Base-by-base conservation (phyloP, 2,888 invertebrate genomes). In the Allophyes oxyacanthae region DNA sequence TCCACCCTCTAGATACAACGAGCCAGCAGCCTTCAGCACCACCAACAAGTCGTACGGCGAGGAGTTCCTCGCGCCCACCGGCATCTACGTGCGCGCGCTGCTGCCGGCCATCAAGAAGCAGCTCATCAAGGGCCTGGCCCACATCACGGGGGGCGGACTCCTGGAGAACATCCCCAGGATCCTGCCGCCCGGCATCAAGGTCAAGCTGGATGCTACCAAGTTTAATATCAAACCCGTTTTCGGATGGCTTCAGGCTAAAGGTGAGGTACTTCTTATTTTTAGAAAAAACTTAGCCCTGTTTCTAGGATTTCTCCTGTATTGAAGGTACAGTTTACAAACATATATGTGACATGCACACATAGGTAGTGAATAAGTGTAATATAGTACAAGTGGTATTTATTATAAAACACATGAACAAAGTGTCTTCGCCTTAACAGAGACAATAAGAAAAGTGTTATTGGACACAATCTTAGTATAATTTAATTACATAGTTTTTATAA, bases 71-170 rank as follows among this genome's bases (percentile, higher is more conserved):
- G 95, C 95, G 0, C 99, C 99, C 0, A 99, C 99, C 0, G 97
- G 96, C 59, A 96, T 99, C 55, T 99, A 99, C 91, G 97, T 98
- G 0, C 95, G 95, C 68, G 94, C 95, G 7, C 87, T 99, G 0
- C 87, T 98, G 41, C 96, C 97, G 0, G 95, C 97, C 3, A 87
- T 99, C 41, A 95, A 95, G 78, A 94, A 95, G 1, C 96, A 96
- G 7, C 91, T 96, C 41, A 94, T 99, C 0, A 98, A 98, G 83
- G 98, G 97, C 0, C 95, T 98, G 69, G 98, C 98, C 0, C 99
- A 99, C 81, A 98, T 99, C 54, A 99, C 98, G 0, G 98, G 99
- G 0, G 98, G 99, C 0, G 99, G 99, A 0, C 92, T 99, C 2
- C 85, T 96, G 5, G 98, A 98, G 88, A 99, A 99, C 84, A 96